Base-by-base conservation (phyloP, 30 jellyfish, hydroid and myxozoan species). In the Rhopilema esculentum region DNA sequence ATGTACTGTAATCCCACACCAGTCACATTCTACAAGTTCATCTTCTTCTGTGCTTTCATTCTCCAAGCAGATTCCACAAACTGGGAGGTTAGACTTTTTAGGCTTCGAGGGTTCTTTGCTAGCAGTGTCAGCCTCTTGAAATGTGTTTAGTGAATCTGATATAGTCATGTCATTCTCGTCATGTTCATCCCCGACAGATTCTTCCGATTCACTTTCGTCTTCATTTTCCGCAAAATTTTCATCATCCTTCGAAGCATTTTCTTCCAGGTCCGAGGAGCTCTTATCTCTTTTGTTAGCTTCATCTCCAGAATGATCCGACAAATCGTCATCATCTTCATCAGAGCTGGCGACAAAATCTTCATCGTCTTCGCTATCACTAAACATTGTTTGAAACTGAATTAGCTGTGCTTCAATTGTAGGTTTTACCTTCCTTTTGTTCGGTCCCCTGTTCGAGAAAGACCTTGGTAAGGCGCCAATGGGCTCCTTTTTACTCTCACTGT, bases 351-450 rank as follows among this genome's bases (percentile, higher is more conserved):
- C 88, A 66, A 88, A 95, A 69, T 95, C 99, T 70, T 95, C 99
- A 82, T 95, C 99, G 29, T 94, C 98, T 70, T 95, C 99, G 78
- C 97, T 90, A 85, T 95, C 99, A 79, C 96, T 75, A 21, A 61
- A 93, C 83, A 86, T 94, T n/a, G 91, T 71, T 26, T 93, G 75
- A 75, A 95, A 95, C 66, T 95, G 91, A 53, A 89, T 28, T 69
- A 85, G 80, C 91, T 85, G 95, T 19, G 95, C 65, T 69, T 95
- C 93, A 21, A 79, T 81, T 1, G 97, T 91, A 19, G 88, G 88
- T 71, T 91, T 92, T 21, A 95, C 86, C 61, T 81, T 86, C 33
- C 99, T 77, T 75, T 95, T 95, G 94, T 89, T 90, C 18, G 95
- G 97, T 22, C 93, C 99, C 24, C 99, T 92, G 83, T 87, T 87